Base-by-base conservation (phyloP, 2,797 vertebrate genomes). In the Crotalus adamanteus region DNA sequence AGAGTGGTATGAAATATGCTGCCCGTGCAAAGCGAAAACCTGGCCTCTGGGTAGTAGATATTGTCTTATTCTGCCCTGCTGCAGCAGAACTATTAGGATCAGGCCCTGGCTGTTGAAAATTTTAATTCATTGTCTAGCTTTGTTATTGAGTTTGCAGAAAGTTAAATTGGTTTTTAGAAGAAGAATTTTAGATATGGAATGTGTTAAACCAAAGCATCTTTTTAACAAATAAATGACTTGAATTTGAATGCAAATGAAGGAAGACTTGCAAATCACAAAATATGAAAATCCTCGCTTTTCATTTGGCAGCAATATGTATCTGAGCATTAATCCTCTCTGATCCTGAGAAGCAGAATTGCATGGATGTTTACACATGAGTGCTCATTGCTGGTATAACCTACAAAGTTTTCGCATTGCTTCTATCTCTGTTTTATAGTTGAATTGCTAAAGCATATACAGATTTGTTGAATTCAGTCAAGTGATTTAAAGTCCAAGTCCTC, bases 301-400 rank as follows among this genome's bases (percentile, higher is more conserved):
- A 18, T 93, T 94, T 95, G 95, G 94, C 94, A 97, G 93, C 96
- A 96, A 94, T 94, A 96, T 95, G 92, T 96, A 95, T 96, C 94
- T 78, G 94, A 95, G 94, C 95, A 95, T 93, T 96, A 96, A 96
- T 96, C 92, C 92, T 89, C 90, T 91, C 90, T 93, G 92, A 93
- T 96, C 94, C 92, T 22, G 65, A 93, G 90, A 94, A 94, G 91
- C 94, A 96, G 94, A 96, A 95, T 92, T 93, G 91, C 94, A 73
- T 69, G 86, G 89, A 86, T 94, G 87, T 91, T 91, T 94, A 89
- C 95, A 97, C 95, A 93, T 86, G 87, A 96, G 94, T 96, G 13
- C 91, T 96, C 93, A 95, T 92, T 90, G 91, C 65, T 51, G 65
- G 69, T 88, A 86, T 85, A 92, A 85, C 65, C 90, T 89, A 92